Conservation (phyloP, 2,113 vertebrate species). For the Tringa solitaria region DNA sequence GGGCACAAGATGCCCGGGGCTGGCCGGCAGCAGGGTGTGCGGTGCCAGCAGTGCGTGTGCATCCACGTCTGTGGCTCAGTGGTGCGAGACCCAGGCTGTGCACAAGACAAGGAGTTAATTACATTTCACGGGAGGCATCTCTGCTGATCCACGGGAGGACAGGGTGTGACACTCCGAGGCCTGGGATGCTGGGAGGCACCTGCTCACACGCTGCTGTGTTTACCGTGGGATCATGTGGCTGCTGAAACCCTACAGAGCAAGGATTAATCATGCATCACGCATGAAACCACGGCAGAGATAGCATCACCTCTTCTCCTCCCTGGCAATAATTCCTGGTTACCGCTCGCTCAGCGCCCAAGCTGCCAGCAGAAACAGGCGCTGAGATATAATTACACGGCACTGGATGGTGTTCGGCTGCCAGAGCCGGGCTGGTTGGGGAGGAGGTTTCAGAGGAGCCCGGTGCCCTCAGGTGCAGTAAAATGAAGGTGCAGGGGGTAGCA, state of each 20-base stretch:
- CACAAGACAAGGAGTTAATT: neutral
- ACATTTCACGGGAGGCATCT: neutral
- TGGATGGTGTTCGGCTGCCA: neutral
- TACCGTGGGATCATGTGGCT: neutral
- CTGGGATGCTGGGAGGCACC: neutral
- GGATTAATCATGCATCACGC: neutral
- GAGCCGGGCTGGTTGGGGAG: neutral
- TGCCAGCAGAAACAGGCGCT: neutral
- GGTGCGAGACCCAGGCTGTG: neutral
- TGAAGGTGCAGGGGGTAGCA: neutral
- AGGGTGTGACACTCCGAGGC: neutral
- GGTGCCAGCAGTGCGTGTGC: neutral
- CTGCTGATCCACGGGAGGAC: accelerated
- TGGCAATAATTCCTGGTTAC: neutral
- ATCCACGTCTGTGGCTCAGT: neutral
- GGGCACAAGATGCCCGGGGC: neutral
- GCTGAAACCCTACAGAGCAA: neutral
- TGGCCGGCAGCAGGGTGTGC: neutral
- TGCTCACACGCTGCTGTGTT: neutral
- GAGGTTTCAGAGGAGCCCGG: neutral
- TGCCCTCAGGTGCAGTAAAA: neutral
- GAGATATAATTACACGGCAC: neutral
- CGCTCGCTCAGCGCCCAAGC: neutral
- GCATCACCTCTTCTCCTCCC: neutral
- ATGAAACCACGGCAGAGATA: neutral